These are phyloP conservation scores for Cybosia mesomella DNA, from an alignment of 2,888 invertebrate genomes.

Conservation along the genomic window DNA sequence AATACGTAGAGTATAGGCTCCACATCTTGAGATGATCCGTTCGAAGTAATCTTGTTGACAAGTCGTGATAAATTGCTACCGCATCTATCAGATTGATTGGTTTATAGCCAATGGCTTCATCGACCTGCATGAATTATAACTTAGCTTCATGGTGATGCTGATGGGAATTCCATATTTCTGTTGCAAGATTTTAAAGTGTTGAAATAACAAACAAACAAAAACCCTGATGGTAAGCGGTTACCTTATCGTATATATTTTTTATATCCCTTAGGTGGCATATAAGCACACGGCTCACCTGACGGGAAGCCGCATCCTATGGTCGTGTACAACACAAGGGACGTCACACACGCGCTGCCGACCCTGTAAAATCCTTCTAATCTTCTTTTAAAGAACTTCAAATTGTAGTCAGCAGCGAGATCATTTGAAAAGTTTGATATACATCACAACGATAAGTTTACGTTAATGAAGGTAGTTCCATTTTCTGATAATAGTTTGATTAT, in stretches of 20 bases:
- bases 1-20: neutral
- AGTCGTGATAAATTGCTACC: slow-evolving; percentile 10
- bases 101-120: neutral
- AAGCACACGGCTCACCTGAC: no score
- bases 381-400: no score
- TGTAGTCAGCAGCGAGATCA: no score
- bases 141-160: neutral
- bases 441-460: neutral
- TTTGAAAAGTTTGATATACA: no score
- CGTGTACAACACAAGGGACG: no score
- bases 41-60: neutral
- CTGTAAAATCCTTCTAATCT: no score
- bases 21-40: neutral
- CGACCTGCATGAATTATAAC: neutral
- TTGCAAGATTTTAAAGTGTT: neutral
- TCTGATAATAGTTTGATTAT: neutral
- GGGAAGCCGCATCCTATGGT: no score
- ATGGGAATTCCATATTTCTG: neutral
- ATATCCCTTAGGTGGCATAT: no score
- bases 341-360: no score
- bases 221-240: neutral
- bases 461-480: neutral
- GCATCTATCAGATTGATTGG: slow-evolving; percentile 5
- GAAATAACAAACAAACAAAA: neutral
- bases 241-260: no score